Evolutionary conservation across 2,113 vertebrate species (phyloP), one percentile per base, ranked within the genome.

Genomic region (Pterocles gutturalis): DNA sequence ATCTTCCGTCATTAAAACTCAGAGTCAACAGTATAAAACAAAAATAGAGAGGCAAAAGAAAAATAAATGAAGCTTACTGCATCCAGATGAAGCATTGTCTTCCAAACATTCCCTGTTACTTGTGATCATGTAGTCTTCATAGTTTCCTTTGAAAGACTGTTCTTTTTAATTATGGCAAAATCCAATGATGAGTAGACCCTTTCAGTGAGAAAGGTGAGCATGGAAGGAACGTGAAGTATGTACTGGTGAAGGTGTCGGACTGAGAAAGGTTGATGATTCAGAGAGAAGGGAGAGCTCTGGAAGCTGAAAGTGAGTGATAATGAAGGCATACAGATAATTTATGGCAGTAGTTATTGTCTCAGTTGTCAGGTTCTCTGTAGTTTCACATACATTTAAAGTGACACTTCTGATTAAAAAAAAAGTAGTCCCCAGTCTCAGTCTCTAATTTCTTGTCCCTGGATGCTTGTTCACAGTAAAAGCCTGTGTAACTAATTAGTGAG

Each of bases 1-100:
- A 92, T 83, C 93, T 87, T 93, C 13, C 61, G 67, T 86, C 77
- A 94, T 98, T 97, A 98, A 96, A 97, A 97, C 80, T 79, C 94
- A 82, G 78, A 93, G 77, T 83, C 89, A 96, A 89, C 78, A 88
- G 48, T 77, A 87, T 95, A 94, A 97, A 97, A 91, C 61, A 71
- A 87, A 97, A 96, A 83, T 80, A 86, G 73, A 91, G 70, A 78
- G 10, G 48, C 85, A 91, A 91, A 97, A 96, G 65, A 95, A 94
- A 96, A 93, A 83, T 64, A 96, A 96, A 94, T 73, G 45, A 58
- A 92, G 58, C 79, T 96, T 93, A 79, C 87, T 84, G 93, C 77
- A 95, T 93, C 70, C 75, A 90, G 78, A 95, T 87, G 64, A 97
- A 92, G 78, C 73, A 45, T 89, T 97, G 61, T 96, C 85, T 96